These are phyloP conservation scores for Zygothrica quintamaculata DNA, from an alignment of 2,888 invertebrate species.

Conservation along the genomic window DNA sequence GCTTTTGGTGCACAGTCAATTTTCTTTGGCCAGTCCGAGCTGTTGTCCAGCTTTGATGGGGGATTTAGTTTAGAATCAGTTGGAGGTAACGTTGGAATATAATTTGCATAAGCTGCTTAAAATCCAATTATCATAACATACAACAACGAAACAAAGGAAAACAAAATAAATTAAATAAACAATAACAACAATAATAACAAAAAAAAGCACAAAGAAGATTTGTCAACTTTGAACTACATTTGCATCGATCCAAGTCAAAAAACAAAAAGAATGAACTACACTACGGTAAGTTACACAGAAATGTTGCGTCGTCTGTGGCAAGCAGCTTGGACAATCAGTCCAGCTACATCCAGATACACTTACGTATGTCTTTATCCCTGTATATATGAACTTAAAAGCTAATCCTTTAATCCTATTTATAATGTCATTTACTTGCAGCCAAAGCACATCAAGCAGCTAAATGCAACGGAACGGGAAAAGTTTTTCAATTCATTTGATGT, in stretches of 20 bases:
- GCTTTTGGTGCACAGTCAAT: constrained; percentile 43
- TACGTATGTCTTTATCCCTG: constrained; percentile 20
- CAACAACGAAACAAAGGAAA: background rate
- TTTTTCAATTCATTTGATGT: constrained; percentile 86
- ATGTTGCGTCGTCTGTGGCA: constrained; percentile 35
- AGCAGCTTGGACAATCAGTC: background rate
- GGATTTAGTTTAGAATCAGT: constrained; percentile 22
- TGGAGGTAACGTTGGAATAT: constrained; percentile 33
- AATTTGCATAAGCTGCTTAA: constrained; percentile 38
- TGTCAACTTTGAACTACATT: constrained; percentile 45
- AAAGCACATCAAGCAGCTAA: constrained; percentile 61
- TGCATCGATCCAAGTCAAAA: constrained; percentile 17
- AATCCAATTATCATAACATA: constrained; percentile 6
- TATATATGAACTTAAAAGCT: constrained; percentile 2
- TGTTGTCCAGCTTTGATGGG: constrained; percentile 22
- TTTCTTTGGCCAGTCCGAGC: constrained; percentile 36
- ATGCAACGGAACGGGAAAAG: constrained; percentile 66
- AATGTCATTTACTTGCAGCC: constrained; percentile 26
- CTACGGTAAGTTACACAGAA: constrained; percentile 42
- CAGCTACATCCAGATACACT: constrained; percentile 7
- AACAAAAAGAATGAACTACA: constrained; percentile 42
- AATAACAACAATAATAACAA: constrained; percentile 2
- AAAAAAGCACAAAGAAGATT: background rate
- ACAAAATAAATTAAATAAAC: background rate
- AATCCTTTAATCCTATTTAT: constrained; percentile 9